A percentile compares a stretch with the other conserved stretches of the same genome.
Conservation (phyloP, 2,113 vertebrate genomes). For the Eidolon helvum region DNA sequence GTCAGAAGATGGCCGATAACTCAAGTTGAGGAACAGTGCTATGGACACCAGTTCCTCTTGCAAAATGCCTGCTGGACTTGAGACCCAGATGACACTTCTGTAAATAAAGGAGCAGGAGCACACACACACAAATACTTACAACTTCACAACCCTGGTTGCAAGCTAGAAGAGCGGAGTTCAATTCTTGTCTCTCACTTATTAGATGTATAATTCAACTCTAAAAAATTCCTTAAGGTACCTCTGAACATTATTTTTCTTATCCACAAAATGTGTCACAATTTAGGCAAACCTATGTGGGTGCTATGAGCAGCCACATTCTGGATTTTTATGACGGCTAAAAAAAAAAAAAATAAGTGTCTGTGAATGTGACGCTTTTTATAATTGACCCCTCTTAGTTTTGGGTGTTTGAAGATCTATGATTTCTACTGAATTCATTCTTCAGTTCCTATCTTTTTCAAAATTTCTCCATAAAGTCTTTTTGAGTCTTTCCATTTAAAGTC, state of each 20-base stretch:
- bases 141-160: neutral
- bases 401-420: neutral
- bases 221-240: neutral
- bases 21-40: neutral
- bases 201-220: neutral
- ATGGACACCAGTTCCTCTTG: neutral
- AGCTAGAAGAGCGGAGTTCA: neutral
- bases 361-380: neutral
- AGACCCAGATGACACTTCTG: neutral
- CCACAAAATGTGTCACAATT: neutral
- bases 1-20: neutral
- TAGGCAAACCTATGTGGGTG: neutral
- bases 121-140: neutral
- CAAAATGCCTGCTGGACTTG: neutral
- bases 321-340: neutral
- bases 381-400: neutral
- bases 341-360: neutral
- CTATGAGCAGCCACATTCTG: neutral
- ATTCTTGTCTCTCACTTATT: neutral
- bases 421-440: neutral
- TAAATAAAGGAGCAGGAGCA: neutral
- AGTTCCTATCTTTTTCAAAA: neutral
- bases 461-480: neutral
- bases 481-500: neutral
- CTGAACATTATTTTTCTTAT: neutral